phyloP scores from a whole-genome alignment of 2,797 vertebrate genomes.

The Macropodus opercularis region DNA sequence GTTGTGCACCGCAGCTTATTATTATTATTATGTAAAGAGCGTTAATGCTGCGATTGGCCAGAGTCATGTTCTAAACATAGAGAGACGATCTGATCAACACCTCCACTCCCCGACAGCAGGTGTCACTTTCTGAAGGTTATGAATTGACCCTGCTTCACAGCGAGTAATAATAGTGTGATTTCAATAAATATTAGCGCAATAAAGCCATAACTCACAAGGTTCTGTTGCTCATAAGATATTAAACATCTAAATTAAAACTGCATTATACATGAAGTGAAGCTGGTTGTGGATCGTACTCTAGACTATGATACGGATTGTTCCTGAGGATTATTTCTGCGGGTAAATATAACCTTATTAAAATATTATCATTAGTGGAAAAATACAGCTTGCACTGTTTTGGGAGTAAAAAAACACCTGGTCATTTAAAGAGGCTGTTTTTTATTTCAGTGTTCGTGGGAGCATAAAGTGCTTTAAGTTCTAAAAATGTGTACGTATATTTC shows the following conservation, averaged over 20 bases:
- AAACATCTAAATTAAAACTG: slow-evolving; percentile 54
- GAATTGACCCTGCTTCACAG: slow-evolving; percentile 8
- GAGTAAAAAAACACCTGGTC: no score
- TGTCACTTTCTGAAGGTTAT: neutral
- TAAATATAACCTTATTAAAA: neutral
- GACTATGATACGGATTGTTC: neutral
- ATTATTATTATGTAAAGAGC: slow-evolving; percentile 59
- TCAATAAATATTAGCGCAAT: slow-evolving; percentile 67
- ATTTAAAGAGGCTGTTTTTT: neutral
- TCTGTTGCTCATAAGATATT: slow-evolving; percentile 56
- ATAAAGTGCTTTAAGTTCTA: no score
- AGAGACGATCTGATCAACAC: slow-evolving; percentile 43
- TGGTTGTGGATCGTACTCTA: neutral
- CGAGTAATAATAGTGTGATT: slow-evolving; percentile 16
- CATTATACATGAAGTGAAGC: slow-evolving; percentile 60
- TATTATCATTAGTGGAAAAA: neutral
- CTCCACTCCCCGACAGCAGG: slow-evolving; percentile 17
- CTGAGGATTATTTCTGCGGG: no score
- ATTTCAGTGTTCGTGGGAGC: no score
- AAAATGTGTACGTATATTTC: no score
- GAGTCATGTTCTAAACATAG: slow-evolving; percentile 51
- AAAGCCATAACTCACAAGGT: slow-evolving; percentile 24
- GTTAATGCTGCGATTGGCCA: slow-evolving; percentile 40
- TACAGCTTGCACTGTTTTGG: no score
- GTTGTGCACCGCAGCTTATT: slow-evolving; percentile 45